Base-by-base conservation (phyloP, 2,113 vertebrate species). In the Crotophaga sulcirostris region DNA sequence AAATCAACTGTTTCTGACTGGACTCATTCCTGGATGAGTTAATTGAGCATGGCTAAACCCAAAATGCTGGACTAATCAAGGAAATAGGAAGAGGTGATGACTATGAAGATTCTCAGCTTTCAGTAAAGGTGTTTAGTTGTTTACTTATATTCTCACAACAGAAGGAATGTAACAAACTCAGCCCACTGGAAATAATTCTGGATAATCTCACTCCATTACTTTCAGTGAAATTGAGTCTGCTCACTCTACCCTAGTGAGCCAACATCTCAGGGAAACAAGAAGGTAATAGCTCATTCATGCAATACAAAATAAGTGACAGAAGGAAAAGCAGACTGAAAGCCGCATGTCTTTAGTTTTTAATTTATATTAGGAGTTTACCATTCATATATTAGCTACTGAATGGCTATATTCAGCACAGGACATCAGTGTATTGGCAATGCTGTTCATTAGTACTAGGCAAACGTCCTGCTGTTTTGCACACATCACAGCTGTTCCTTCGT, bases 141-240 rank as follows among this genome's bases (percentile, higher is more conserved):
- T 98, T 98, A 96, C 97, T 96, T 95, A 93, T 97, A 97, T 97
- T 98, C 97, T 98, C 97, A 92, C 91, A 98, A 97, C 98, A 98
- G 98, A 98, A 98, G 97, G 98, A 96, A 91, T 96, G 95, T 87
- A 96, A 69, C 90, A 90, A 91, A 95, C 89, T 94, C 97, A 98
- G 92, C 96, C 97, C 97, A 96, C 97, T 97, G 98, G 98, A 98
- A 98, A 97, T 98, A 98, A 98, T 98, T 98, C 96, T 90, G 95
- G 97, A 98, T 98, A 98, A 98, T 98, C 97, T 98, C 96, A 98
- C 96, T 97, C 98, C 97, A 98, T 98, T 98, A 98, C 98, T 96
- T 70, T 75, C 85, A 12, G 94, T 92, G 96, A 98, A 98, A 98
- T 97, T 97, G 97, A 98, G 98, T 97, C 97, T 97, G 97, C 90